A percentile compares a stretch with the other conserved stretches of the same genome.
phyloP scores from a whole-genome alignment of 2,113 vertebrate genomes.

The Varanus komodoensis region DNA sequence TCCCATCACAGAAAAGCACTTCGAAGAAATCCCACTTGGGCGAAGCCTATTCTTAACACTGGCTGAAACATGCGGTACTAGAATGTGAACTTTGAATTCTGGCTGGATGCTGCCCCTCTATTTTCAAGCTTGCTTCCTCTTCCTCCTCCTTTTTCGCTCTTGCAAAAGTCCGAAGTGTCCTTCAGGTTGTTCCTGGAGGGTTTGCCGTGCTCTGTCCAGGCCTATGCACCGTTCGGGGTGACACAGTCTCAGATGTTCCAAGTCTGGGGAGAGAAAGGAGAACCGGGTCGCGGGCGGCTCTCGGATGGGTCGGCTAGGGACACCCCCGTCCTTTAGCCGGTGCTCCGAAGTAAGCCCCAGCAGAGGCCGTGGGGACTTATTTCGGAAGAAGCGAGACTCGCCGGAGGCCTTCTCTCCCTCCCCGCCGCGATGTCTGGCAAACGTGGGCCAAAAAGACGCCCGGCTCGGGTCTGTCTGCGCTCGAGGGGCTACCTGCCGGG shows the following conservation, averaged over 20 bases:
- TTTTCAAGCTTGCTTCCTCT: too few relatives aligned
- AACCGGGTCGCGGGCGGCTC: not conserved
- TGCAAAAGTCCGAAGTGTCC: too few relatives aligned
- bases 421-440: too few relatives aligned
- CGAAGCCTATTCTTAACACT: not conserved
- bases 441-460: not conserved
- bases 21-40: not conserved
- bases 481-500: not conserved
- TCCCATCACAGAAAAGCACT: not conserved
- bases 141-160: too few relatives aligned
- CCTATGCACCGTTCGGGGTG: not conserved
- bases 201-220: not conserved
- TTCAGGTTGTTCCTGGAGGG: too few relatives aligned
- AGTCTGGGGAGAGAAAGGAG: not conserved
- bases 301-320: not conserved
- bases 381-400: not conserved
- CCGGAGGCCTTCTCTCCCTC: not conserved
- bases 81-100: not conserved
- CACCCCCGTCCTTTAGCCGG: too few relatives aligned
- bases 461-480: too few relatives aligned
- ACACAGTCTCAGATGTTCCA: not conserved
- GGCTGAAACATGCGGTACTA: not conserved
- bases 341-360: not conserved
- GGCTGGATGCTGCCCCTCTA: not conserved
- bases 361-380: not conserved